Evolutionary conservation across 2,888 invertebrate species (phyloP), one percentile per base, ranked within the genome.

Genomic region (Philereme transversata): DNA sequence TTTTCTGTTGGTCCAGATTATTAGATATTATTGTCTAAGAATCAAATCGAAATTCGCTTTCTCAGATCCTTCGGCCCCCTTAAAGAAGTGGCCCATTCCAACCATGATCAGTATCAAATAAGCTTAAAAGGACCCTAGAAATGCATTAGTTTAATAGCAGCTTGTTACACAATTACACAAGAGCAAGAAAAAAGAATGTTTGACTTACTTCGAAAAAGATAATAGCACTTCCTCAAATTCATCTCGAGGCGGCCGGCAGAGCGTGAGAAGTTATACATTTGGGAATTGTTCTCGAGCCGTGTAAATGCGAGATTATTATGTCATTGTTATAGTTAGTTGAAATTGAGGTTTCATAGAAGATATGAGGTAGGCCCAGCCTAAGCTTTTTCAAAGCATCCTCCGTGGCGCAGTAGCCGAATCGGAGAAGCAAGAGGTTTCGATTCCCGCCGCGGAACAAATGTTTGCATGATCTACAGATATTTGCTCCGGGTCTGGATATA

Each of bases 211-310:
- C 77, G 77, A 78, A 84, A 81, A 80, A 83, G 81, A 87, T 89
- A 89, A 89, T 89, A 79, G 68, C 75, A 87, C 87, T 89, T 90
- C 89, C 86, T 86, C 83, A 87, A 87, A 84, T 86, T 87, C 85
- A 83, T 86, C 77, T 84, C 81, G 74, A 82, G 86, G 86, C 87
- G 87, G 87, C 83, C 86, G 40, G 8, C 51, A 57, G 79, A 82
- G 70, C 90, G 90, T 90, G 90, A 88, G 89, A 90, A 90, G 80
- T 77, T 72, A 60, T 59, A 52, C 63, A 59, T 65, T 70, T 68
- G 57, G 58, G 67, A 63, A 71, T 71, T 71, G 70, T 70, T 71
- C 65, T 66, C 62, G 54, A 11, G 43, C 54, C 43, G 62, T 62
- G 69, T 67, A 68, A 69, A 69, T 67, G 67, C 55, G 66, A 66